These are phyloP conservation scores for Gisinianus flammeolus DNA, from an alignment of 2,888 invertebrate genomes.

Conservation along the genomic window DNA sequence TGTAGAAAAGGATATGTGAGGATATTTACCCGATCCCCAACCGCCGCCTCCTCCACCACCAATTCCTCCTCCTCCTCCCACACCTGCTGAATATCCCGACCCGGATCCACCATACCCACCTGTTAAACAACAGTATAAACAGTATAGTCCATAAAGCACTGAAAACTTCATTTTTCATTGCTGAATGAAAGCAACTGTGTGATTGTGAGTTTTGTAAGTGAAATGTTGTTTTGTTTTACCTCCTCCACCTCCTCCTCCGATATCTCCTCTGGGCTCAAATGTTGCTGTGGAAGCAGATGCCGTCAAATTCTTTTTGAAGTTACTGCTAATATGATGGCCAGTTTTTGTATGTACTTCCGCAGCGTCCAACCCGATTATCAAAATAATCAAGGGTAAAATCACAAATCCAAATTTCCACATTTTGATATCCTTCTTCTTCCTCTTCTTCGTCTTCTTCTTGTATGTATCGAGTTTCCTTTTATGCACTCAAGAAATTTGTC, in stretches of 20 bases:
- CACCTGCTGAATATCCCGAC: not conserved
- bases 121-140: no score
- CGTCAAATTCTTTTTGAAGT: conserved; percentile 22
- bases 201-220: no score
- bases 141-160: no score
- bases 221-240: no score
- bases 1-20: no score
- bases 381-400: not conserved
- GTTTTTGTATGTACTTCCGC: conserved; percentile 28
- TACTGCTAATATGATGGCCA: conserved; percentile 1
- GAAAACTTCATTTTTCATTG: no score
- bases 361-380: not conserved
- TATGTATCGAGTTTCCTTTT: no score
- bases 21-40: conserved; percentile 5
- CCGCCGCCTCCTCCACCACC: conserved; percentile 27
- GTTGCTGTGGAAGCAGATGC: not conserved
- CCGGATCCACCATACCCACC: conserved; percentile 29
- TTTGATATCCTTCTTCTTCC: not conserved
- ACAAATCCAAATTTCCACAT: conserved; percentile 28
- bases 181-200: no score
- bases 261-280: conserved; percentile 38
- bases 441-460: no score
- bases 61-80: conserved; percentile 27
- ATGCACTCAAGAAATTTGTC: no score
- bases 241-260: conserved; percentile 36